phyloP scores from a whole-genome alignment of 2,888 invertebrate species.

The Cactoblastis cactorum region DNA sequence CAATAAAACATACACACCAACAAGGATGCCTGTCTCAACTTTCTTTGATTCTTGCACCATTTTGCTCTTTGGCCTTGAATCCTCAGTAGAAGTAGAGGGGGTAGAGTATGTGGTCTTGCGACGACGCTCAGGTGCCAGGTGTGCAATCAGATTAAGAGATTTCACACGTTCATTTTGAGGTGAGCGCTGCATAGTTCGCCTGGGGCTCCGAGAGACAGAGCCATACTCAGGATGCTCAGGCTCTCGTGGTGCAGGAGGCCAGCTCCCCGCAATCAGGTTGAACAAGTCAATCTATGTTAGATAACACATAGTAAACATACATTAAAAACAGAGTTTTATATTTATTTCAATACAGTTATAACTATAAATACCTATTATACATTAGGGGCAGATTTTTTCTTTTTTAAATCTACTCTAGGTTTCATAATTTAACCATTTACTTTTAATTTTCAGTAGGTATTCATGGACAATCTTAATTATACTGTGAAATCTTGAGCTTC shows the following conservation, averaged over 20 bases:
- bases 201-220: slow-evolving; percentile 41
- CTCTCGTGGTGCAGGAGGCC: slow-evolving; percentile 67
- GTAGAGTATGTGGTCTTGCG: slow-evolving; percentile 34
- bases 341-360: too few species aligned
- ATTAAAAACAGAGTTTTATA: not conserved
- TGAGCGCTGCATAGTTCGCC: slow-evolving; percentile 61
- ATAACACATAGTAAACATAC: not conserved
- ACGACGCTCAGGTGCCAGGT: slow-evolving; percentile 68
- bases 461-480: too few species aligned
- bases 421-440: too few species aligned
- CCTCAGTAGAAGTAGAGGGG: slow-evolving; percentile 29
- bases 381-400: too few species aligned
- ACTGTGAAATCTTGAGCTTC: too few species aligned
- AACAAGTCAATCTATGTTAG: slow-evolving; percentile 60
- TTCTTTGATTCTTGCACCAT: slow-evolving; percentile 72
- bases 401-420: too few species aligned
- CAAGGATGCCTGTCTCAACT: slow-evolving; percentile 67
- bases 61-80: slow-evolving; percentile 39
- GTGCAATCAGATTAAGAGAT: slow-evolving; percentile 80
- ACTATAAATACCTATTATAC: too few species aligned
- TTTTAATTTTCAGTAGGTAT: too few species aligned
- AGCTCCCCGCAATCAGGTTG: slow-evolving; percentile 69
- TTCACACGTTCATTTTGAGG: slow-evolving; percentile 73
- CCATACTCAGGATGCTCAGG: slow-evolving; percentile 58
- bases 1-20: slow-evolving; percentile 43